Evolutionary conservation across 2,888 invertebrate species (phyloP).

Genomic region (Morinoia aosen): DNA sequence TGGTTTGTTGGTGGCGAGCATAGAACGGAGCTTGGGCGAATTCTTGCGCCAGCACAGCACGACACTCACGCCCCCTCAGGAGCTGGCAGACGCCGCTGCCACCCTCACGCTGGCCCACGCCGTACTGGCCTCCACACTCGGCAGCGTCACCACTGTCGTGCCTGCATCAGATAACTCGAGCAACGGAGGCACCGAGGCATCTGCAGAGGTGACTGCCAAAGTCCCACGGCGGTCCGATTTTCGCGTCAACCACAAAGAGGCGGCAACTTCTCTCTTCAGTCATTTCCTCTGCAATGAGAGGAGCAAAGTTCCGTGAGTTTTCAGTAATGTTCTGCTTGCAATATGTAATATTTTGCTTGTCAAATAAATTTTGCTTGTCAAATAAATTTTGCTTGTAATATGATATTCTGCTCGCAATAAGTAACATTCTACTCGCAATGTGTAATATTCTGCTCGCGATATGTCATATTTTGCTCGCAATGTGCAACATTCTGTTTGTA

Average conservation of each 20-base stretch:
- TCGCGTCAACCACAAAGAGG: background rate
- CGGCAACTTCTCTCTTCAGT: background rate
- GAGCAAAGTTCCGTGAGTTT: background rate
- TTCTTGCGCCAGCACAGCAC: conserved; percentile 57
- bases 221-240: background rate
- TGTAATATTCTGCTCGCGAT: too few relatives aligned
- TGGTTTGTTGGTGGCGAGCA: background rate
- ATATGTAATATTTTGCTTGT: too few relatives aligned
- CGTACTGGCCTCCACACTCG: background rate
- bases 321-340: background rate
- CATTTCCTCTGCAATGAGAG: conserved; percentile 22
- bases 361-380: too few relatives aligned
- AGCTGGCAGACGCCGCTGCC: conserved; percentile 58
- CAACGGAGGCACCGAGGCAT: background rate
- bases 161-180: background rate
- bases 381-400: too few relatives aligned
- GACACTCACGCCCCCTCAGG: conserved; percentile 57
- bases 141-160: background rate
- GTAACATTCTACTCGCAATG: too few relatives aligned
- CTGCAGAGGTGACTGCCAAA: background rate
- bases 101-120: conserved; percentile 59
- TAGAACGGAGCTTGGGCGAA: conserved; percentile 33
- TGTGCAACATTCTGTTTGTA: too few relatives aligned
- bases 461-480: too few relatives aligned
- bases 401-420: too few relatives aligned